phyloP scores from a whole-genome alignment of 1,140 invertebrate genomes.

The Bemisia tabaci region DNA sequence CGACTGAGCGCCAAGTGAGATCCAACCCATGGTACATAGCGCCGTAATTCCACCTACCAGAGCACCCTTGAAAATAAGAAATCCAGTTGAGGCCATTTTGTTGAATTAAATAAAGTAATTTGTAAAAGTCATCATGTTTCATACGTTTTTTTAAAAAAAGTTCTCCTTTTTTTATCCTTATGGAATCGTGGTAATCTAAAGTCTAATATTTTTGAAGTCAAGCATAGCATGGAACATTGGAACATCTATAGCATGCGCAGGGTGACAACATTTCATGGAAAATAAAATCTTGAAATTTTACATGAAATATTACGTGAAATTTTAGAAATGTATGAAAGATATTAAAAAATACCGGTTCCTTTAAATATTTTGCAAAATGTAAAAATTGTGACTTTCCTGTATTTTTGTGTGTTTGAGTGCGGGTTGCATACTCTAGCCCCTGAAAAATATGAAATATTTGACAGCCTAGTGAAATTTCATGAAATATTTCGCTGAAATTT shows the following conservation, averaged over 20 bases:
- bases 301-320: too few species aligned
- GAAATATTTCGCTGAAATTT: too few species aligned
- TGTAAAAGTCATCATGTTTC: background rate
- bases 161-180: background rate
- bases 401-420: too few species aligned
- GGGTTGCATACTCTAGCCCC: too few species aligned
- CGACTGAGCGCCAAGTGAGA: slow-evolving; percentile 69
- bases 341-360: too few species aligned
- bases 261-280: too few species aligned
- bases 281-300: too few species aligned
- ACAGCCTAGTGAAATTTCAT: too few species aligned
- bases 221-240: slow-evolving; percentile 23
- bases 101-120: background rate
- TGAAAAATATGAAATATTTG: too few species aligned
- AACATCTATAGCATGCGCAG: slow-evolving; percentile 3
- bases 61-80: slow-evolving; percentile 46
- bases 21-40: slow-evolving; percentile 60
- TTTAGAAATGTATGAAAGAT: too few species aligned
- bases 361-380: too few species aligned
- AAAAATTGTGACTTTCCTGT: too few species aligned
- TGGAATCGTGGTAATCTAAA: background rate
- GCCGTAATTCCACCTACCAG: slow-evolving; percentile 53
- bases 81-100: background rate
- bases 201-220: background rate
- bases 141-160: background rate